Percentiles rank a stretch among this genome's conserved stretches.
These are phyloP conservation scores for Macrophya alboannulata DNA, from an alignment of 2,888 invertebrate genomes.

Conservation along the genomic window DNA sequence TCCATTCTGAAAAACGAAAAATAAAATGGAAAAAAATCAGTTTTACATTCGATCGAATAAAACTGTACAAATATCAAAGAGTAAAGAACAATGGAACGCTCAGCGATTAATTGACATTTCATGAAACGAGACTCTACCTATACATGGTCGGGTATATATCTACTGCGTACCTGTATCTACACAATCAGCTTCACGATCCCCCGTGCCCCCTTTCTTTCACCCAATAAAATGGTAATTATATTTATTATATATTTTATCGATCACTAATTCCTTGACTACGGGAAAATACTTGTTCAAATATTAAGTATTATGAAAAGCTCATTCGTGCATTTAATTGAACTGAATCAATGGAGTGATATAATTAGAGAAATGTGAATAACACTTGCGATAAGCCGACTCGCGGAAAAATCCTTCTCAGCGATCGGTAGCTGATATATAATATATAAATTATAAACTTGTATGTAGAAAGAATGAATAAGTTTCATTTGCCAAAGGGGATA, in stretches of 20 bases:
- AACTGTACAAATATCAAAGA: conserved; percentile 53
- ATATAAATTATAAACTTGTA: neutral
- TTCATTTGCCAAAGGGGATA: neutral
- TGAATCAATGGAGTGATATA: conserved; percentile 20
- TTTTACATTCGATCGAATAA: conserved; percentile 45
- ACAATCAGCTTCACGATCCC: conserved; percentile 6
- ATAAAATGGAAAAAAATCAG: conserved; percentile 43
- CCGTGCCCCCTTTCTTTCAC: neutral
- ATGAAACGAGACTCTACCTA: neutral
- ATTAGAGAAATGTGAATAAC: conserved; percentile 48
- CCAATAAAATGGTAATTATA: conserved; percentile 65
- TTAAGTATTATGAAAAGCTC: conserved; percentile 42
- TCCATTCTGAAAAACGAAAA: conserved; percentile 77
- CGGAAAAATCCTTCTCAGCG: neutral
- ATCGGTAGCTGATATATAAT: neutral
- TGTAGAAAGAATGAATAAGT: neutral
- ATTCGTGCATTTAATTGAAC: conserved; percentile 35
- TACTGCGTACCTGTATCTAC: conserved; percentile 18
- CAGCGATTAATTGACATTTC: conserved; percentile 44
- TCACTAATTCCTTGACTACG: conserved; percentile 61
- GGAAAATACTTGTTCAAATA: conserved; percentile 61
- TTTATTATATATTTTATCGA: conserved; percentile 70
- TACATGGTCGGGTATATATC: neutral
- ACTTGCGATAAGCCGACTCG: conserved; percentile 1
- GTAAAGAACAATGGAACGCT: conserved; percentile 49